Evolutionary conservation across 2,797 vertebrate genomes (phyloP).

Genomic region (Gymnoscopelus microlampas): DNA sequence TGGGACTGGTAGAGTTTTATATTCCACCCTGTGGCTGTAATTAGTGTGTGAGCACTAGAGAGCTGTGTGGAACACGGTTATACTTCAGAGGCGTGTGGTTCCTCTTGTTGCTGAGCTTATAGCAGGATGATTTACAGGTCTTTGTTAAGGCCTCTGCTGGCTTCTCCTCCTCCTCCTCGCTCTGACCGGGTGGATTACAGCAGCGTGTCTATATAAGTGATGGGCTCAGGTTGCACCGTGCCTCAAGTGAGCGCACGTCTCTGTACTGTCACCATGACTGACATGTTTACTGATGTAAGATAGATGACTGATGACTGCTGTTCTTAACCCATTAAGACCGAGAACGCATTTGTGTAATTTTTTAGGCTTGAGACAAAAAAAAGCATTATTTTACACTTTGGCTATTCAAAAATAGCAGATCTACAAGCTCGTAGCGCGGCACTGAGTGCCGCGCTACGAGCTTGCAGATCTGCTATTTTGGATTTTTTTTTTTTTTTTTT

Average conservation of each 20-base stretch:
- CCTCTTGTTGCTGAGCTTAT: slow-evolving; percentile 39
- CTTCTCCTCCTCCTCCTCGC: slow-evolving; percentile 22
- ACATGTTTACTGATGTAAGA: slow-evolving; percentile 44
- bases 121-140: slow-evolving; percentile 42
- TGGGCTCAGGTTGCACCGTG: slow-evolving; percentile 25
- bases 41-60: slow-evolving; percentile 59
- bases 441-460: no score
- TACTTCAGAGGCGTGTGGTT: slow-evolving; percentile 34
- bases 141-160: slow-evolving; percentile 1
- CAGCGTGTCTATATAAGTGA: slow-evolving; percentile 31
- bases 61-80: slow-evolving; percentile 33
- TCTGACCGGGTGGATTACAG: slow-evolving; percentile 37
- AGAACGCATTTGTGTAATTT: no score
- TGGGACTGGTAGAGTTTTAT: slow-evolving; percentile 46
- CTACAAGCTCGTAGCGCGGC: no score
- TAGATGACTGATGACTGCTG: slow-evolving; percentile 40
- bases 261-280: slow-evolving; percentile 40
- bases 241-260: slow-evolving; percentile 38
- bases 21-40: slow-evolving; percentile 65
- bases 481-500: no score
- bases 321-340: no score
- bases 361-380: no score
- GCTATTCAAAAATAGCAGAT: no score
- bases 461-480: no score
- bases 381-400: no score